phyloP scores from a whole-genome alignment of 2,888 invertebrate genomes.

The Tubulanus polymorphus region DNA sequence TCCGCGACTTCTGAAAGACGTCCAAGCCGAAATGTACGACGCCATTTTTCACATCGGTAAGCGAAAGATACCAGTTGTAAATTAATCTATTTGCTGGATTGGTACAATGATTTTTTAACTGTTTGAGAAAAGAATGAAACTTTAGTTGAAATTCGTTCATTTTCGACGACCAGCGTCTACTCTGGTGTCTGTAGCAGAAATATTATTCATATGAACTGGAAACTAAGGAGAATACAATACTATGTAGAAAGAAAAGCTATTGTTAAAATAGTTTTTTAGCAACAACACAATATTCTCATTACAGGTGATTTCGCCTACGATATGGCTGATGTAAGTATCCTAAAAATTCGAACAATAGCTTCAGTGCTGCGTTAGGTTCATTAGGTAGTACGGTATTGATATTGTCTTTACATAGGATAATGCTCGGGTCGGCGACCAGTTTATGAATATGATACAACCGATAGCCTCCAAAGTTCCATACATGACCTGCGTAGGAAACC shows the following conservation, averaged over 20 bases:
- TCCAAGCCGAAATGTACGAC: conserved; percentile 75
- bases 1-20: conserved; percentile 76
- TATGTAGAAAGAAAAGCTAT: conserved; percentile 1
- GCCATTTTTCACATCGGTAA: conserved; percentile 79
- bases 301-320: conserved; percentile 49
- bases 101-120: too few relatives aligned
- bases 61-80: too few relatives aligned
- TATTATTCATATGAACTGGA: too few relatives aligned
- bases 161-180: too few relatives aligned
- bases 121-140: too few relatives aligned
- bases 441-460: conserved; percentile 87
- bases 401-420: conserved; percentile 58
- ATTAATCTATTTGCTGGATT: too few relatives aligned
- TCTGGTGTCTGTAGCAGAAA: too few relatives aligned
- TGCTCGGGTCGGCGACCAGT: conserved; percentile 81
- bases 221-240: conserved; percentile 1
- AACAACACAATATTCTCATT: conserved; percentile 17
- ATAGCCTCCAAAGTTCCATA: conserved; percentile 87
- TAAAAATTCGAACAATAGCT: too few relatives aligned
- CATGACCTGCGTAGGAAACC: conserved; percentile 80
- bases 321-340: conserved; percentile 37
- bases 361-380: background rate
- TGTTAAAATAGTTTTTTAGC: background rate
- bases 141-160: too few relatives aligned
- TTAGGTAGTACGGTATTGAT: background rate